Base-by-base conservation (phyloP, 2,113 vertebrate genomes). In the Trichechus manatus region DNA sequence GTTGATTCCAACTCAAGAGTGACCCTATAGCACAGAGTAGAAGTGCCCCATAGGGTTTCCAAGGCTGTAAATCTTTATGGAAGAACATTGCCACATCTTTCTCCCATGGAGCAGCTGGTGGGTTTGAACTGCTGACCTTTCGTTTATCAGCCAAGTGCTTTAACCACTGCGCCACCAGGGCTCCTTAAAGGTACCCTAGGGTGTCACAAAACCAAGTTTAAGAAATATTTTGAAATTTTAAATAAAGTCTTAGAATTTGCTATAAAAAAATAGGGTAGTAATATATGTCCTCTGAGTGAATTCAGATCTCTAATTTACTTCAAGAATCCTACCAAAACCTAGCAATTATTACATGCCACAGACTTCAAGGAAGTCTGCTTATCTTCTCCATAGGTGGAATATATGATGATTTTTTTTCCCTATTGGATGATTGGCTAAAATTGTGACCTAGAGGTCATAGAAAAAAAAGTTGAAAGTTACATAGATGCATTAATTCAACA, bases 171-270 rank as follows among this genome's bases (percentile, higher is more conserved):
- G 50, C 50, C 50, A 50, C 11, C 50, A 50, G 50, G 50, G 50
- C 50, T 8, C 50, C n/a, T n/a, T n/a, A n/a, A n/a, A n/a, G n/a
- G n/a, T n/a, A 47, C 2, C 33, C 9, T 23, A 63, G 11, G 27
- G 42, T 80, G 53, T 79, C 56, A 87, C 8, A 90, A 92, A 93
- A 83, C 42, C 33, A 87, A 80, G 4, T 93, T 90, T 85, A 80
- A 90, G 77, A 83, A 92, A 83, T 61, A 47, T 42, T 78, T 85
- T 63, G 39, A 70, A 75, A 64, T 91, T 91, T 74, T 36, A 93
- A 93, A 82, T 72, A 85, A 83, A 63, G 22, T 74, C 74, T 81
- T 92, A 85, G 68, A 78, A 79, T 78, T 19, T 81, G 50, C 44
- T 75, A 29, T 47, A 78, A 77, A 61, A 91, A 79, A 59, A 66